Conservation (phyloP, 2,888 invertebrate genomes). For the Platycheirus rosarum region DNA sequence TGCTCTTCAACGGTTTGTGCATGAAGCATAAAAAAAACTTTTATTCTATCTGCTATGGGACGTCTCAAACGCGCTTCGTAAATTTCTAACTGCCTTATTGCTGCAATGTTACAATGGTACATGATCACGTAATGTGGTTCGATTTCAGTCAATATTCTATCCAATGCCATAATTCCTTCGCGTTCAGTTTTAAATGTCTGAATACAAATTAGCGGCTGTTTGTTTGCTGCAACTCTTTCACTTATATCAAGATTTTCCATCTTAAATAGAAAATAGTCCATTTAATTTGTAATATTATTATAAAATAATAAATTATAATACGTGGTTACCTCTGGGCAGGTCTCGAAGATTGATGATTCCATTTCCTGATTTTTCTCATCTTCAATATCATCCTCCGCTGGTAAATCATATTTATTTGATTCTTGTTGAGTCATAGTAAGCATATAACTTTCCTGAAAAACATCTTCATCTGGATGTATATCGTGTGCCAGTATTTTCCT, state of each 20-base stretch:
- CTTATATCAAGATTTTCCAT: constrained; percentile 88
- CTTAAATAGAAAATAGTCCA: constrained; percentile 81
- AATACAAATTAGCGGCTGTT: constrained; percentile 88
- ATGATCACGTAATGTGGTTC: constrained; percentile 93
- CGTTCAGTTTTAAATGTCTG: constrained; percentile 89
- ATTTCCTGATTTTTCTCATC: constrained; percentile 75
- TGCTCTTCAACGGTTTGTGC: constrained; percentile 98
- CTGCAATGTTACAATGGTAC: constrained; percentile 94
- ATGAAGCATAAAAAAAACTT: constrained; percentile 95
- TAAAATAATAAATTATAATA: neutral
- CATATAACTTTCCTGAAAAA: constrained; percentile 87
- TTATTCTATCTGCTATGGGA: constrained; percentile 83
- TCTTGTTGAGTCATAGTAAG: constrained; percentile 87
- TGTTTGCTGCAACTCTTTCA: constrained; percentile 83
- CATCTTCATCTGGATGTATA: constrained; percentile 81
- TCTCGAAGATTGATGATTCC: constrained; percentile 84
- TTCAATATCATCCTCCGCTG: constrained; percentile 50
- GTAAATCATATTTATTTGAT: constrained; percentile 63
- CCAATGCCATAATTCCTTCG: constrained; percentile 88
- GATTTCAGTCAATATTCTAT: constrained; percentile 86
- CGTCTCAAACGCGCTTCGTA: constrained; percentile 86
- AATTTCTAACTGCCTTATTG: constrained; percentile 95
- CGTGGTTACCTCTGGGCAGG: constrained; percentile 85
- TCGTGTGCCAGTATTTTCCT: constrained; percentile 78
- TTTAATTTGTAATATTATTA: neutral